Percentiles rank a stretch among this genome's conserved stretches.
These are phyloP conservation scores for Lithophane ornitopus DNA, from an alignment of 2,888 invertebrate genomes.

Conservation along the genomic window DNA sequence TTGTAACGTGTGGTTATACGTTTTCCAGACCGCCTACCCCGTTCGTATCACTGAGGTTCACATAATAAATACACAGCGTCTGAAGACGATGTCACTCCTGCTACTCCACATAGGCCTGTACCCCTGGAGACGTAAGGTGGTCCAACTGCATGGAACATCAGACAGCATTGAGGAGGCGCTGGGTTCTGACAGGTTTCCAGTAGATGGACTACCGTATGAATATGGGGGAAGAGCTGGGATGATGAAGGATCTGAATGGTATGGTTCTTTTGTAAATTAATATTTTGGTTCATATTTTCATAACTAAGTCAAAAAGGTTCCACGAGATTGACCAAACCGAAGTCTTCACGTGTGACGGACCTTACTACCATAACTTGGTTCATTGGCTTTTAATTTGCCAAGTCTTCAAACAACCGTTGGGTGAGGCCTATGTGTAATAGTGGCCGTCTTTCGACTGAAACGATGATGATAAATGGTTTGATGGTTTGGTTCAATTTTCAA, in stretches of 20 bases:
- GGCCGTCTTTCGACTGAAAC: too few relatives aligned
- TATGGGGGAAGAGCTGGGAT: constrained; percentile 95
- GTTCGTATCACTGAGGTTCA: constrained; percentile 96
- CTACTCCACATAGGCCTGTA: constrained; percentile 85
- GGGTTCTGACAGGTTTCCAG: constrained; percentile 92
- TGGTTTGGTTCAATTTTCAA: too few relatives aligned
- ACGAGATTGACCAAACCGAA: too few relatives aligned
- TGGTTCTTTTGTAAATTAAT: too few relatives aligned
- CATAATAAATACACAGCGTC: constrained; percentile 93
- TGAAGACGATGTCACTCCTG: constrained; percentile 93
- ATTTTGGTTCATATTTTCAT: too few relatives aligned
- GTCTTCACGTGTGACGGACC: too few relatives aligned
- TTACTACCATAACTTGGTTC: too few relatives aligned
- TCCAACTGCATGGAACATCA: constrained; percentile 79
- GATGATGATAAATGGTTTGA: too few relatives aligned
- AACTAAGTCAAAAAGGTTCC: too few relatives aligned
- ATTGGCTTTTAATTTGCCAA: too few relatives aligned
- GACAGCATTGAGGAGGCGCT: constrained; percentile 81
- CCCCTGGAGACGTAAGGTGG: constrained; percentile 85
- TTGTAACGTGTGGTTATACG: not conserved
- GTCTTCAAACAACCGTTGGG: too few relatives aligned
- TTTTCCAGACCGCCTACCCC: constrained; percentile 94
- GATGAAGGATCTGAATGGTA: constrained; percentile 93
- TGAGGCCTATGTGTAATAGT: too few relatives aligned
- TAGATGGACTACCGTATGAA: constrained; percentile 94